Conservation (phyloP, 2,797 vertebrate species). For the Tragelaphus oryx region DNA sequence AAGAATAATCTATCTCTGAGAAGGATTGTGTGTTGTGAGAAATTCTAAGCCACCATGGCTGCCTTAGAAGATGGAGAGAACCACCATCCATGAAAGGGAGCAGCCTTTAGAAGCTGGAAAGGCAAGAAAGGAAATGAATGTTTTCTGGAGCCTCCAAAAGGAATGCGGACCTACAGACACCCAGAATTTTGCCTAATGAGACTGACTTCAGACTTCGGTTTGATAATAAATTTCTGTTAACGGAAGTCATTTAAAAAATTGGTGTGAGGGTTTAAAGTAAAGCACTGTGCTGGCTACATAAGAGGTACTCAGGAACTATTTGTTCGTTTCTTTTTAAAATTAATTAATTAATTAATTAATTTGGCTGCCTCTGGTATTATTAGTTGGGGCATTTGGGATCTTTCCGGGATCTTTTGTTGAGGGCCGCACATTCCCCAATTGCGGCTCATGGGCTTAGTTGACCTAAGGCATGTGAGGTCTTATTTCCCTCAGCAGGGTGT, state of each 20-base stretch:
- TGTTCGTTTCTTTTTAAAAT: background rate
- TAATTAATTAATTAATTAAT: background rate
- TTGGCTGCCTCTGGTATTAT: background rate
- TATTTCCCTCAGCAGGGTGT: background rate
- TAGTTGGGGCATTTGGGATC: background rate
- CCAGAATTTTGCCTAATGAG: background rate
- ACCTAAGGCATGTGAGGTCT: background rate
- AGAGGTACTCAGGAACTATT: background rate
- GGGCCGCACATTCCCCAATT: background rate
- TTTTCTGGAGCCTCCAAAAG: background rate
- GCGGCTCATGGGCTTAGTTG: background rate
- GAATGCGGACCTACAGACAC: background rate
- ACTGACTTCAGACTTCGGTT: background rate
- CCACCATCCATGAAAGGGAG: rapidly evolving
- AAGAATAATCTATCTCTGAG: background rate
- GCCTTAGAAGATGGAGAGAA: background rate
- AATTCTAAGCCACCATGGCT: background rate
- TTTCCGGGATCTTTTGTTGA: background rate
- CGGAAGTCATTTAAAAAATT: background rate
- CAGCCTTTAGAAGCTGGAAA: background rate
- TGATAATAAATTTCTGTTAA: background rate
- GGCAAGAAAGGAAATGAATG: background rate
- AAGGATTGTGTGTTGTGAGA: background rate
- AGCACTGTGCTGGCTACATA: background rate
- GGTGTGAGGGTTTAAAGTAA: background rate